phyloP scores from a whole-genome alignment of 2,888 invertebrate genomes.

The Apamea epomidion region DNA sequence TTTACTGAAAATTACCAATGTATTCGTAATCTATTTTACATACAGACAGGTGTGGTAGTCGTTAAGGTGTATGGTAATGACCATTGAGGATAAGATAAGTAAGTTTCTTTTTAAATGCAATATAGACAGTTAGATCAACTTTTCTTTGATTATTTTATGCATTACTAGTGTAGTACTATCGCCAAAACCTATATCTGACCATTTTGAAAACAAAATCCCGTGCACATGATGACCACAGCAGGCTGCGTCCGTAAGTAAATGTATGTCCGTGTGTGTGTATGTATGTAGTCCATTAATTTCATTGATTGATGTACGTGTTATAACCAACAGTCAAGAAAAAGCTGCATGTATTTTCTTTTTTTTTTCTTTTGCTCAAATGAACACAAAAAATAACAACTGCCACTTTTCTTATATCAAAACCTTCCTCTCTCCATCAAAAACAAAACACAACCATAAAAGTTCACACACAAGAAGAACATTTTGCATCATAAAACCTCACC shows the following conservation, averaged over 20 bases:
- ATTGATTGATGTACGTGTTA: neutral
- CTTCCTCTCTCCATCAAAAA: neutral
- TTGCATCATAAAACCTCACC: conserved; percentile 26
- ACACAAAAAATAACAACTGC: neutral
- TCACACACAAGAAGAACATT: conserved; percentile 19
- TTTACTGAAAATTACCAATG: neutral
- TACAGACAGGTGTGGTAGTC: neutral
- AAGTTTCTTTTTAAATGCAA: neutral
- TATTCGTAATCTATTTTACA: neutral
- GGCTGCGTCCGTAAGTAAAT: too few relatives aligned
- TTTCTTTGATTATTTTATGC: neutral
- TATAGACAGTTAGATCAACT: neutral
- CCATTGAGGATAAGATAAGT: too few relatives aligned
- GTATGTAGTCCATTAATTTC: neutral
- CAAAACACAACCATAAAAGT: conserved; percentile 17
- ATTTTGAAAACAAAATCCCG: too few relatives aligned
- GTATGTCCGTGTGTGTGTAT: too few relatives aligned
- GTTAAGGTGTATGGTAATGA: neutral
- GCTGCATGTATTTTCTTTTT: neutral
- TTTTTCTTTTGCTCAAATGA: neutral
- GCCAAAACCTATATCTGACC: too few relatives aligned
- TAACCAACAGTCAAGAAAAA: neutral
- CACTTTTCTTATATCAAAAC: neutral
- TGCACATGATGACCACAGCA: too few relatives aligned
- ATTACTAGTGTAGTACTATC: too few relatives aligned